phyloP scores from a whole-genome alignment of 2,888 invertebrate genomes.

The Aphrophora alni region DNA sequence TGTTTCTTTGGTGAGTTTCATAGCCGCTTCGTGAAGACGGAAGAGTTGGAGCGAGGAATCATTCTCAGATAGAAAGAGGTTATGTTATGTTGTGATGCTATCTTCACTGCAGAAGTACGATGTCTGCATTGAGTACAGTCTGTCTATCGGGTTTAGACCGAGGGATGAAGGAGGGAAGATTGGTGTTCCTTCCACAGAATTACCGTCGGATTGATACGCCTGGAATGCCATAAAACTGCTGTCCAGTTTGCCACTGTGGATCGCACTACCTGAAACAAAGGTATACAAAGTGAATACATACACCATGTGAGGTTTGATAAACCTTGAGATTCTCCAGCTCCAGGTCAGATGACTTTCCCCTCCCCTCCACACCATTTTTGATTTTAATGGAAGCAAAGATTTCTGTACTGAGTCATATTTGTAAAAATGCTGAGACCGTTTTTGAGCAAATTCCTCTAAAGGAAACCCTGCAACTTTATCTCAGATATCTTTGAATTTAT shows the following conservation, averaged over 20 bases:
- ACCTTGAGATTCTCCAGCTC: too few relatives aligned
- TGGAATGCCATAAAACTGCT: constrained; percentile 28
- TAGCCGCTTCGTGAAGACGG: background rate
- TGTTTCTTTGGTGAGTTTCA: background rate
- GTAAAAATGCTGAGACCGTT: too few relatives aligned
- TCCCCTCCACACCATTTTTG: too few relatives aligned
- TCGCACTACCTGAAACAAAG: background rate
- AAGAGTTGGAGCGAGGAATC: too few relatives aligned
- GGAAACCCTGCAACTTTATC: too few relatives aligned
- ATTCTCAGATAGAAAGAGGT: background rate
- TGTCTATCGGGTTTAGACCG: constrained; percentile 64
- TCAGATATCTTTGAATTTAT: too few relatives aligned
- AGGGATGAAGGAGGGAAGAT: constrained; percentile 9
- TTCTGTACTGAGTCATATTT: too few relatives aligned
- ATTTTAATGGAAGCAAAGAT: too few relatives aligned
- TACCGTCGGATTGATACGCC: constrained; percentile 15
- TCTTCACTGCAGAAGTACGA: constrained; percentile 68
- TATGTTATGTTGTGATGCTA: background rate
- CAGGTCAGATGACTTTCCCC: too few relatives aligned
- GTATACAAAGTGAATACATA: too few relatives aligned
- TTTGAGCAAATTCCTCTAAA: too few relatives aligned
- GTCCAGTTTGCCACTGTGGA: constrained; percentile 32
- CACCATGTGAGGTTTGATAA: too few relatives aligned
- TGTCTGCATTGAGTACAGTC: constrained; percentile 69
- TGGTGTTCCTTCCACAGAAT: constrained; percentile 11